Evolutionary conservation across 1,140 invertebrate species (phyloP).

Genomic region (Adelges cooleyi): DNA sequence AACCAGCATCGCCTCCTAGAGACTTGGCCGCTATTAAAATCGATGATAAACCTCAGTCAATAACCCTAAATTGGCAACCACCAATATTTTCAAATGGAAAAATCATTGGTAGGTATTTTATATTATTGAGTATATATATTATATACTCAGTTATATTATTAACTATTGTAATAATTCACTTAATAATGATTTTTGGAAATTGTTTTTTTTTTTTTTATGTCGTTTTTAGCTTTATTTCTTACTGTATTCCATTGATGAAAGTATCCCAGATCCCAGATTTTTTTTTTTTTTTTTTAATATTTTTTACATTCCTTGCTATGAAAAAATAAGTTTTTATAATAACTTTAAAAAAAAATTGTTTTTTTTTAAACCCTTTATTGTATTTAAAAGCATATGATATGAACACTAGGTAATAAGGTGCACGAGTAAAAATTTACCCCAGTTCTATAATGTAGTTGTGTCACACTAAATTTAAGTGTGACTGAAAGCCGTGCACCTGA

Average conservation of each 20-base stretch:
- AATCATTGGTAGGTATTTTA: conserved; percentile 53
- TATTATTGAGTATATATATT: not conserved
- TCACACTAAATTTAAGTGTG: conserved; percentile 71
- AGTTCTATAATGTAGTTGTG: too few species aligned
- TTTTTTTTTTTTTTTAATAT: too few species aligned
- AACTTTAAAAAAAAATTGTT: too few species aligned
- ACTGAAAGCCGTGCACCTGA: conserved; percentile 59
- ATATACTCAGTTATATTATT: conserved; percentile 30
- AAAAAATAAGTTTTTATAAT: too few species aligned
- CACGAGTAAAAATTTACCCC: too few species aligned
- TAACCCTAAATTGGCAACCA: conserved; percentile 79
- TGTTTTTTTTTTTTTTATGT: too few species aligned
- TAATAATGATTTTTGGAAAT: too few species aligned
- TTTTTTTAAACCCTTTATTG: too few species aligned
- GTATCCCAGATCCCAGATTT: conserved; percentile 64
- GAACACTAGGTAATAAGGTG: too few species aligned
- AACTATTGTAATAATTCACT: too few species aligned
- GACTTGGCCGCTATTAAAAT: conserved; percentile 66
- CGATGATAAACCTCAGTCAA: conserved; percentile 53
- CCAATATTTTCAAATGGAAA: conserved; percentile 78
- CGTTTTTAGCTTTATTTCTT: conserved; percentile 79
- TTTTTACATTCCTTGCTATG: too few species aligned
- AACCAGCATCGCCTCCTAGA: conserved; percentile 59
- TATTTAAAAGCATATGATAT: too few species aligned
- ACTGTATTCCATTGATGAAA: conserved; percentile 77